Conservation (phyloP, 2,888 invertebrate species). For the Drosophila testacea region DNA sequence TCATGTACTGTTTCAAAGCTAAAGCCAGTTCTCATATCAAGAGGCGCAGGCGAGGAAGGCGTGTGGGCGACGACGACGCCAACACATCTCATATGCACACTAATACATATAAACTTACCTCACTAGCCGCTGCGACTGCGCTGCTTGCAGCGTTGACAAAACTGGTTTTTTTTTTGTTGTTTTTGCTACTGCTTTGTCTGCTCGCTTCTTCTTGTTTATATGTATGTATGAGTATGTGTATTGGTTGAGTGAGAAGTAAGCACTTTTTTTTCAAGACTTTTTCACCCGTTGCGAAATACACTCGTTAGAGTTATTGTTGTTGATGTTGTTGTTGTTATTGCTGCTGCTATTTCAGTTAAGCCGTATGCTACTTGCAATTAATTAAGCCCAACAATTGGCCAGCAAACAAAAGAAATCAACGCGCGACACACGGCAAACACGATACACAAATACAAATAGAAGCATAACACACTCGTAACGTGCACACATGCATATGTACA, state of each 20-base stretch:
- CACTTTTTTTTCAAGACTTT: conserved; percentile 58
- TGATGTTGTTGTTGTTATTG: conserved; percentile 33
- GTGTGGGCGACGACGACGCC: conserved; percentile 37
- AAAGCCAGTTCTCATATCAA: conserved; percentile 58
- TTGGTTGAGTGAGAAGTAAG: conserved; percentile 42
- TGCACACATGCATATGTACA: conserved; percentile 31
- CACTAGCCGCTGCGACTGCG: conserved; percentile 71
- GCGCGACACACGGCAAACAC: conserved; percentile 60
- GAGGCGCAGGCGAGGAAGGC: conserved; percentile 16
- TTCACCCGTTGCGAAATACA: conserved; percentile 63
- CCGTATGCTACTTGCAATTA: conserved; percentile 73
- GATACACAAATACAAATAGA: conserved; percentile 53
- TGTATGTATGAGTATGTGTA: conserved; percentile 7
- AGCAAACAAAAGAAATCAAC: conserved; percentile 74
- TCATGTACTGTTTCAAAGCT: conserved; percentile 45
- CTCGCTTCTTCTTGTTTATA: conserved; percentile 26
- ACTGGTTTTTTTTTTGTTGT: conserved; percentile 64
- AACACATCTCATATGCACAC: conserved; percentile 33
- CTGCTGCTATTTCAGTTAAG: conserved; percentile 15
- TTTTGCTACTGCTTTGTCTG: conserved; percentile 34
- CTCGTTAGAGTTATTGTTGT: conserved; percentile 40
- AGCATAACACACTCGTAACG: conserved; percentile 34
- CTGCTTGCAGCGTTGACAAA: conserved; percentile 68
- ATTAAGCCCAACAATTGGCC: conserved; percentile 71
- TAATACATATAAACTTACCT: conserved; percentile 55